Evolutionary conservation across 1,140 invertebrate species (phyloP).

Genomic region (Teleopsis dalmanni): DNA sequence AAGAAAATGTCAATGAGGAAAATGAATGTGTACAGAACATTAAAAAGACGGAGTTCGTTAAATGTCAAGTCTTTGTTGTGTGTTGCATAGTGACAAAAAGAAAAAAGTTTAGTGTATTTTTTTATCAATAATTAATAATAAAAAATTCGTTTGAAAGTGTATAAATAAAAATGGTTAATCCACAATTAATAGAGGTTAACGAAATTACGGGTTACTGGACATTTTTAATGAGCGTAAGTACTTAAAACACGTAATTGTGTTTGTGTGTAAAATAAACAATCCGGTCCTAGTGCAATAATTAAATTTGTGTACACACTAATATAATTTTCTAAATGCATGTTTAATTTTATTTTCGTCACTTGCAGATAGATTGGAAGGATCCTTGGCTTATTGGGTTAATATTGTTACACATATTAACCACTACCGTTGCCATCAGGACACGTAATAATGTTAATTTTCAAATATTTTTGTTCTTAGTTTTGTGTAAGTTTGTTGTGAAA

Average conservation of each 20-base stretch:
- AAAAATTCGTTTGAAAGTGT: no score
- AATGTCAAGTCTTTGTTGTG: no score
- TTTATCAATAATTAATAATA: background rate
- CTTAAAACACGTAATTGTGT: background rate
- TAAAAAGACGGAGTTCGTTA: no score
- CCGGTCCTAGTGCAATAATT: no score
- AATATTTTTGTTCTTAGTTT: slow-evolving; percentile 68
- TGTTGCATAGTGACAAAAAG: no score
- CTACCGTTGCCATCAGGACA: slow-evolving; percentile 64
- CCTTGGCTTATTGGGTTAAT: slow-evolving; percentile 73
- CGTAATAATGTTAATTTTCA: slow-evolving; percentile 81
- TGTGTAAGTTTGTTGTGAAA: slow-evolving; percentile 60
- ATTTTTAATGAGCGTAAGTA: slow-evolving; percentile 56
- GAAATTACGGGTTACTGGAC: slow-evolving; percentile 54
- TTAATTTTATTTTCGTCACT: slow-evolving; percentile 32
- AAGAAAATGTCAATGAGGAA: no score
- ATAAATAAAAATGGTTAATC: slow-evolving; percentile 17
- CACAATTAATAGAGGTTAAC: slow-evolving; percentile 50
- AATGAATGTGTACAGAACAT: no score
- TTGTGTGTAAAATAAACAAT: background rate
- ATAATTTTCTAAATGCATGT: no score
- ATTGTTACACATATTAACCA: slow-evolving; percentile 66
- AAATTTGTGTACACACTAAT: no score
- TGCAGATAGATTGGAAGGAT: slow-evolving; percentile 80
- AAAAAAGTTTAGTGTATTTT: background rate